Evolutionary conservation across 2,888 invertebrate species (phyloP).

Genomic region (Ctena decussata): DNA sequence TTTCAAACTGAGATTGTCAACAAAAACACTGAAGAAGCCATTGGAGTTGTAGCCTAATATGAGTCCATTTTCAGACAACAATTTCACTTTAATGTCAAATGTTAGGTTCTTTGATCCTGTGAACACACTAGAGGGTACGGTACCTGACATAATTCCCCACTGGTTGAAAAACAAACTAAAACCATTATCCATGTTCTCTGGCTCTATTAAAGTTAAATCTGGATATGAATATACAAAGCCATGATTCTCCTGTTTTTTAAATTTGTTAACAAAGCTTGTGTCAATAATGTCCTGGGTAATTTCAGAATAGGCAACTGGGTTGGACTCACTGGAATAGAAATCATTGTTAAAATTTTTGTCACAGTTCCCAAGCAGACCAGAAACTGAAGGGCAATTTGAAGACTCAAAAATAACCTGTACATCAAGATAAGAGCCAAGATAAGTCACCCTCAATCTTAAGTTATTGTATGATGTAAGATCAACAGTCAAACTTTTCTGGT

Average conservation of each 20-base stretch:
- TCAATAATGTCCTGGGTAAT: slow-evolving; percentile 38
- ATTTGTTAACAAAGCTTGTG: slow-evolving; percentile 33
- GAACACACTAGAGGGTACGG: slow-evolving; percentile 21
- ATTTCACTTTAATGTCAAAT: slow-evolving; percentile 44
- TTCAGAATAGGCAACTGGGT: slow-evolving; percentile 36
- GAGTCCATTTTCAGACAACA: slow-evolving; percentile 34
- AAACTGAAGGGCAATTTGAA: neutral
- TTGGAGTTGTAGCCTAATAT: slow-evolving; percentile 55
- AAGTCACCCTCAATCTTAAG: neutral
- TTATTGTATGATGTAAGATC: neutral
- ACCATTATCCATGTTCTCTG: slow-evolving; percentile 44
- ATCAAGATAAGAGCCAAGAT: neutral
- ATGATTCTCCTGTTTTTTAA: neutral
- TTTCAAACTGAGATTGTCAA: neutral
- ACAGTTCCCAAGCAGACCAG: slow-evolving; percentile 76
- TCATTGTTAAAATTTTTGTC: slow-evolving; percentile 72
- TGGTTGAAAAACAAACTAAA: slow-evolving; percentile 62
- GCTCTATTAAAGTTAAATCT: slow-evolving; percentile 28
- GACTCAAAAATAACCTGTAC: neutral
- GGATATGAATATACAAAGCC: slow-evolving; percentile 46
- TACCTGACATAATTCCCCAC: slow-evolving; percentile 57
- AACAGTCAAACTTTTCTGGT: neutral
- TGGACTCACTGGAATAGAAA: slow-evolving; percentile 47
- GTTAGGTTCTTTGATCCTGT: neutral
- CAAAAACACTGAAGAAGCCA: slow-evolving; percentile 35